Conservation (phyloP, 2,888 invertebrate genomes). For the Saturnia pavonia region DNA sequence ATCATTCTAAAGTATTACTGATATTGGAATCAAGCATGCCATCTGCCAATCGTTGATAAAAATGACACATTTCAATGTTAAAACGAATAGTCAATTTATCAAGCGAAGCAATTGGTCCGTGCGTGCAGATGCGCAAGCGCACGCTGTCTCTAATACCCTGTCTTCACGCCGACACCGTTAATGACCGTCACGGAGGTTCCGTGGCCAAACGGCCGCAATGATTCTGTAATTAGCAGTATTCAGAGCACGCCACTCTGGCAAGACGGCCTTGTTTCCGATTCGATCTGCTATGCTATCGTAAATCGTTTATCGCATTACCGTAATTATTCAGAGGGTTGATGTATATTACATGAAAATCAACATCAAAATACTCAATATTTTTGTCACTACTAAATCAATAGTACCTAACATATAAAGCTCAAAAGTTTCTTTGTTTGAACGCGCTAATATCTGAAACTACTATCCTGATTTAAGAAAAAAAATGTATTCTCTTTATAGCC, state of each 20-base stretch:
- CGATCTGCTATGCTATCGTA: conserved; percentile 64
- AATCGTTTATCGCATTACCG: conserved; percentile 70
- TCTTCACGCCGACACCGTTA: conserved; percentile 56
- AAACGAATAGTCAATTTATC: conserved; percentile 36
- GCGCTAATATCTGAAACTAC: too few species aligned
- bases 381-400: too few species aligned
- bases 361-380: too few species aligned
- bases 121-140: conserved; percentile 60
- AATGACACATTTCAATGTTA: conserved; percentile 35
- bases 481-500: too few species aligned
- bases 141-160: conserved; percentile 39
- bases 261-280: conserved; percentile 75
- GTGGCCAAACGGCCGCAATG: conserved; percentile 57
- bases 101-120: conserved; percentile 40
- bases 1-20: not conserved
- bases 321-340: conserved; percentile 56
- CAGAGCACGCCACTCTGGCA: conserved; percentile 64
- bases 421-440: too few species aligned
- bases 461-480: too few species aligned
- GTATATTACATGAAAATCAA: conserved; percentile 46
- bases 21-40: not conserved
- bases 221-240: conserved; percentile 71
- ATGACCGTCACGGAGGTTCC: conserved; percentile 55
- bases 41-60: not conserved
- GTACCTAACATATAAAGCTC: too few species aligned